These are phyloP conservation scores for Lordiphosa andalusiaca DNA, from an alignment of 2,888 invertebrate species.

Conservation along the genomic window DNA sequence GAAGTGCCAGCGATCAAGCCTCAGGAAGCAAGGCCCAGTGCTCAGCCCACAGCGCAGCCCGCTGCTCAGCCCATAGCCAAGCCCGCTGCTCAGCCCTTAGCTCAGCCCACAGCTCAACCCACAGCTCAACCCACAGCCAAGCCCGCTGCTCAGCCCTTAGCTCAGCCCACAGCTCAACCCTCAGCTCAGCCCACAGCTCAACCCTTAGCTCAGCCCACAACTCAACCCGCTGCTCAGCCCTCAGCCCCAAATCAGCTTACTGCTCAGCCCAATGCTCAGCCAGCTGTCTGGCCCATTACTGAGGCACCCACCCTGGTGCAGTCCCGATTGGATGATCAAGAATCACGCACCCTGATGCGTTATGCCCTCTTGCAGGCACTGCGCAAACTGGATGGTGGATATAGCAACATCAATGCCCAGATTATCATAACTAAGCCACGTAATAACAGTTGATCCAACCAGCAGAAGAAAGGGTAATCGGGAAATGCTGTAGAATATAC, in stretches of 20 bases:
- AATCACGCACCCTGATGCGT: slow-evolving; percentile 30
- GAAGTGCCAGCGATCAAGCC: slow-evolving; percentile 6
- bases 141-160: no score
- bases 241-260: not conserved
- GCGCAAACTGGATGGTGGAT: slow-evolving; percentile 17
- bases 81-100: no score
- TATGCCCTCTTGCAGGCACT: slow-evolving; percentile 41
- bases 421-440: slow-evolving; percentile 19
- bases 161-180: no score
- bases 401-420: slow-evolving; percentile 11
- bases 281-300: not conserved
- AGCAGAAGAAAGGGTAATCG: not conserved
- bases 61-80: no score
- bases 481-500: no score
- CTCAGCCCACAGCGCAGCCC: no score
- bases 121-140: no score
- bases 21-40: no score
- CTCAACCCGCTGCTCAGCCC: not conserved
- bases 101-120: no score
- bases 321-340: slow-evolving; percentile 16
- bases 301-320: not conserved
- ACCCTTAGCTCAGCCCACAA: not conserved
- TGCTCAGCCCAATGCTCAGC: not conserved
- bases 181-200: not conserved
- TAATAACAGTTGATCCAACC: not conserved